Base-by-base conservation (phyloP, 35 echinoderm and acorn worm species). In the Heliocidaris tuberculata region DNA sequence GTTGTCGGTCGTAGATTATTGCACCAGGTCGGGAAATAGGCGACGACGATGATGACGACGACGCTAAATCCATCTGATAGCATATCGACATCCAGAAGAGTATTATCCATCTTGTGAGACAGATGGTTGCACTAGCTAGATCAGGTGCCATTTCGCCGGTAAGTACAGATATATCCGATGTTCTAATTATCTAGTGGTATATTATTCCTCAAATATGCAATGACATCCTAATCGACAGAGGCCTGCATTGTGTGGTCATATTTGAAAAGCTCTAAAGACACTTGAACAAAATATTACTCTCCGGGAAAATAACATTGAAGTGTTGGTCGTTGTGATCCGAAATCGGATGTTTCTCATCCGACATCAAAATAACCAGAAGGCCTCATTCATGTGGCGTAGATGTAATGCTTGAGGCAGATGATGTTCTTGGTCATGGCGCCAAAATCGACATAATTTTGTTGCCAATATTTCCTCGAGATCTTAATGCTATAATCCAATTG, bases 391-490 rank as follows among this genome's bases (percentile, higher is more conserved):
- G 65, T n/a, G 65, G 27, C 19, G 27, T 78, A 27, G 6, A 78
- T 78, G 27, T 7, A 78, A 78, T 78, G 65, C 65, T 78, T 78
- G 65, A 78, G 27, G 21, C 65, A 78, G 15, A 17, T 27, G 65
- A 6, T 78, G 19, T 78, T 4, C 65, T 7, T 78, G 19, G 27
- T 78, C 27, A 5, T 78, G 65, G 65, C 65, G 65, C 65, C 65
- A 78, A 78, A 78, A 27, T 78, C 21, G 21, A 24, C 19, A 78
- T 78, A 78, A 78, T 7, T n/a, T n/a, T 78, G 65, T 78, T 78
- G 65, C 65, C 65, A 78, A 78, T 78, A 78, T 78, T 78, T 78
- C 65, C 65, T 78, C 65, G 65, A 78, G 65, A 78, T 78, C 65
- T 78, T 78, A 78, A 78, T 78, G 65, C 17, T 78, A 78, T 78